phyloP scores from a whole-genome alignment of 2,888 invertebrate genomes.

The Cancer borealis region DNA sequence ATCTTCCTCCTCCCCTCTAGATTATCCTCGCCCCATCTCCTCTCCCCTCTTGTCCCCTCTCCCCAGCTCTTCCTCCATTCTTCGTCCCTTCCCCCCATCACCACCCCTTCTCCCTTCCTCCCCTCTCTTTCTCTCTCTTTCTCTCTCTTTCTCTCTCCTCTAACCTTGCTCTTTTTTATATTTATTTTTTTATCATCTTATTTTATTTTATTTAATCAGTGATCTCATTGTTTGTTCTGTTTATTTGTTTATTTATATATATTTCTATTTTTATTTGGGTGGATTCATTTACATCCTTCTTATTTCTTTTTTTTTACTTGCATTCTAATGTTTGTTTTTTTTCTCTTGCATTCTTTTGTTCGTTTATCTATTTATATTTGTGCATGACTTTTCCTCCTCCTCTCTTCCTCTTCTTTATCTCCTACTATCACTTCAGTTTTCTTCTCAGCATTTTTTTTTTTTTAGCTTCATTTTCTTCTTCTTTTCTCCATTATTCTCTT shows the following conservation, averaged over 20 bases:
- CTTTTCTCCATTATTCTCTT: neutral
- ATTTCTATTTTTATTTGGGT: neutral
- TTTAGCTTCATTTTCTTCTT: too few species aligned
- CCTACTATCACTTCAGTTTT: neutral
- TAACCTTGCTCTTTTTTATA: neutral
- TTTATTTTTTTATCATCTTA: neutral
- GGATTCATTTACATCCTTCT: neutral
- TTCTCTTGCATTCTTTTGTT: neutral
- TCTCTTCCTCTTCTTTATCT: neutral
- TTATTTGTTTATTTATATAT: neutral
- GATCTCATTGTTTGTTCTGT: neutral
- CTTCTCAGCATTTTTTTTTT: neutral
- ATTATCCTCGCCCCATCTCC: neutral
- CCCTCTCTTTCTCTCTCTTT: constrained; percentile 12
- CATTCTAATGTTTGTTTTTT: neutral
- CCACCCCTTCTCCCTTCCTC: neutral
- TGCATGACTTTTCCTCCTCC: neutral
- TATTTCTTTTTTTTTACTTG: neutral
- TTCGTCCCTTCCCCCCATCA: neutral
- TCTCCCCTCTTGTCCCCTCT: neutral
- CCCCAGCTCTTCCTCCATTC: neutral
- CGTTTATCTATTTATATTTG: neutral
- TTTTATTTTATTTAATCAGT: neutral
- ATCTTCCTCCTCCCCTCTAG: neutral
- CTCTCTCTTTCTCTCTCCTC: constrained; percentile 5